Conservation (phyloP, 1,140 invertebrate genomes). For the Phocides pigmalion region DNA sequence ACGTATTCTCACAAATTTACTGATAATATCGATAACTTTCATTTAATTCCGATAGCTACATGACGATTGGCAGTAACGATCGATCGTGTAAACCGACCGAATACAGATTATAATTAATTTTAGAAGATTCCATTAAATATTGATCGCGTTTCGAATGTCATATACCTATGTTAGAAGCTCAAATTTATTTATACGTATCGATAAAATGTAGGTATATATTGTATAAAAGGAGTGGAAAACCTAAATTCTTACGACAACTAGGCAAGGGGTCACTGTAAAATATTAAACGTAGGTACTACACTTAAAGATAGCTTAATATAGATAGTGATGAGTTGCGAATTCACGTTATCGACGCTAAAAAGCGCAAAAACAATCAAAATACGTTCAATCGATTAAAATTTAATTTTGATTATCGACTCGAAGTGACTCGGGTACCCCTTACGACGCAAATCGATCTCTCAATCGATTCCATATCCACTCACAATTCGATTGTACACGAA, state of each 20-base stretch:
- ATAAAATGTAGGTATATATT: slow-evolving; percentile 76
- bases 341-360: slow-evolving; percentile 35
- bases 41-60: slow-evolving; percentile 55
- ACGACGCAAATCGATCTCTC: slow-evolving; percentile 36
- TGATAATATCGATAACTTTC: slow-evolving; percentile 45
- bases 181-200: slow-evolving; percentile 78
- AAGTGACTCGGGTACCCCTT: slow-evolving; percentile 23
- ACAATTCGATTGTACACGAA: slow-evolving; percentile 43
- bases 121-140: slow-evolving; percentile 19
- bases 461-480: slow-evolving; percentile 36
- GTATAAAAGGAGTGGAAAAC: slow-evolving; percentile 83
- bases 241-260: slow-evolving; percentile 75
- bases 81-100: slow-evolving; percentile 41
- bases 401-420: slow-evolving; percentile 22
- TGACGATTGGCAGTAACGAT: slow-evolving; percentile 74
- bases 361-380: slow-evolving; percentile 31
- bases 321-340: slow-evolving; percentile 54
- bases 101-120: slow-evolving; percentile 30
- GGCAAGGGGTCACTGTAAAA: slow-evolving; percentile 77
- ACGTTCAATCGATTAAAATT: slow-evolving; percentile 7
- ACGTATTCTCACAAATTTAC: slow-evolving; percentile 66
- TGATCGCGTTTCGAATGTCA: slow-evolving; percentile 33
- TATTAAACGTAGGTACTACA: slow-evolving; percentile 68
- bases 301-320: slow-evolving; percentile 80
- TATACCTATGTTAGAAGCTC: slow-evolving; percentile 73